These are phyloP conservation scores for Tetraneura akinire DNA, from an alignment of 1,140 invertebrate genomes.

Conservation along the genomic window DNA sequence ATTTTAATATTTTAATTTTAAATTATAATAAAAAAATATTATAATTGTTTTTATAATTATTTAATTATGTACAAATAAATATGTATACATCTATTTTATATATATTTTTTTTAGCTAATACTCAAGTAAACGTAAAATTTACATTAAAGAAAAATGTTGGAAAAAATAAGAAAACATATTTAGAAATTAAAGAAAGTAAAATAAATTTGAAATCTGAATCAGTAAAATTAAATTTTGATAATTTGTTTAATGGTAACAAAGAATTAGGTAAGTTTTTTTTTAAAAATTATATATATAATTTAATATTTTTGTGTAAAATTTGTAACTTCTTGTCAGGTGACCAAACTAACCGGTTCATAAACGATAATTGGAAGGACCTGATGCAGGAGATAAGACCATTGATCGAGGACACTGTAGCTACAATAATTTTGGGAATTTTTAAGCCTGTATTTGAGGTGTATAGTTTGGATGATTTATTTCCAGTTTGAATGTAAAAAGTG, in stretches of 20 bases:
- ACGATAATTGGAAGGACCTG: slow-evolving; percentile 68
- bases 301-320: not conserved
- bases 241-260: slow-evolving; percentile 55
- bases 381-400: slow-evolving; percentile 68
- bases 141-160: slow-evolving; percentile 34
- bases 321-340: slow-evolving; percentile 55
- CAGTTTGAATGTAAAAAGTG: not conserved
- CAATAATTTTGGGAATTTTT: slow-evolving; percentile 41
- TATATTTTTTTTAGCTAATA: slow-evolving; percentile 53
- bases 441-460: slow-evolving; percentile 46
- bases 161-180: slow-evolving; percentile 51
- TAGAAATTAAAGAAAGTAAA: slow-evolving; percentile 52
- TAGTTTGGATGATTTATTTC: slow-evolving; percentile 47
- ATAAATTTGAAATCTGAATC: slow-evolving; percentile 52
- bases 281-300: not conserved
- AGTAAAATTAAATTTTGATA: slow-evolving; percentile 53
- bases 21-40: too few relatives aligned
- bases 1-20: too few relatives aligned
- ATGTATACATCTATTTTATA: not conserved
- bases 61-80: too few relatives aligned
- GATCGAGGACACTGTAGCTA: slow-evolving; percentile 63
- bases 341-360: slow-evolving; percentile 64
- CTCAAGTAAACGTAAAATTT: slow-evolving; percentile 34
- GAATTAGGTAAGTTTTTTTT: slow-evolving; percentile 53
- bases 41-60: too few relatives aligned